A percentile compares a stretch with the other conserved stretches of the same genome.
Evolutionary conservation across 1,140 invertebrate species (phyloP).

Genomic region (silkworm (Bombyx mori)): DNA sequence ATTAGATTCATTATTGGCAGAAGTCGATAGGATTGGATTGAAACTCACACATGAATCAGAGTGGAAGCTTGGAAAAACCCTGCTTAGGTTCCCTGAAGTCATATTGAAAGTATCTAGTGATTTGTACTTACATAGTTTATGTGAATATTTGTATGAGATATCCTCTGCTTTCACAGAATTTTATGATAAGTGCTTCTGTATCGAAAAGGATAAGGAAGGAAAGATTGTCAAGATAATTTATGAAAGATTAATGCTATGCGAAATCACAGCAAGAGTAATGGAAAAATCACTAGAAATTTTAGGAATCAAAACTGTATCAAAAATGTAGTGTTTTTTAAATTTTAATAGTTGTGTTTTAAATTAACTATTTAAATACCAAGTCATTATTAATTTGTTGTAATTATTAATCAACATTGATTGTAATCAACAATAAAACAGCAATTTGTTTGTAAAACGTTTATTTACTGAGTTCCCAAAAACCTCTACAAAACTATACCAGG

Average conservation of each 20-base stretch:
- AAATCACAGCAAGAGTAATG: slow-evolving; percentile 92
- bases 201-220: slow-evolving; percentile 87
- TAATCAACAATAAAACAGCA: neutral
- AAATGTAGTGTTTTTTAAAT: slow-evolving; percentile 80
- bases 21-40: slow-evolving; percentile 72
- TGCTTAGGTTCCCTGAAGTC: slow-evolving; percentile 91
- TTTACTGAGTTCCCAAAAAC: slow-evolving; percentile 64
- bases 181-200: slow-evolving; percentile 98
- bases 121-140: slow-evolving; percentile 90
- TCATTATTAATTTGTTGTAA: too few relatives aligned
- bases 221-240: slow-evolving; percentile 89
- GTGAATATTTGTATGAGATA: slow-evolving; percentile 97
- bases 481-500: slow-evolving; percentile 68
- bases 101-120: slow-evolving; percentile 88
- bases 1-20: slow-evolving; percentile 68
- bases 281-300: slow-evolving; percentile 90
- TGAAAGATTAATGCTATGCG: slow-evolving; percentile 90
- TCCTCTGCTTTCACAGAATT: slow-evolving; percentile 95
- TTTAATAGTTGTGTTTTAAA: neutral
- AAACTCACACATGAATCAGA: slow-evolving; percentile 92
- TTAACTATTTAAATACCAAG: too few relatives aligned
- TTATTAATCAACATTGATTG: too few relatives aligned
- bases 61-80: slow-evolving; percentile 93
- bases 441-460: slow-evolving; percentile 44
- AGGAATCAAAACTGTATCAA: slow-evolving; percentile 91